Evolutionary conservation across 2,888 invertebrate genomes (phyloP).

Genomic region (Chloroclystis v-ata): DNA sequence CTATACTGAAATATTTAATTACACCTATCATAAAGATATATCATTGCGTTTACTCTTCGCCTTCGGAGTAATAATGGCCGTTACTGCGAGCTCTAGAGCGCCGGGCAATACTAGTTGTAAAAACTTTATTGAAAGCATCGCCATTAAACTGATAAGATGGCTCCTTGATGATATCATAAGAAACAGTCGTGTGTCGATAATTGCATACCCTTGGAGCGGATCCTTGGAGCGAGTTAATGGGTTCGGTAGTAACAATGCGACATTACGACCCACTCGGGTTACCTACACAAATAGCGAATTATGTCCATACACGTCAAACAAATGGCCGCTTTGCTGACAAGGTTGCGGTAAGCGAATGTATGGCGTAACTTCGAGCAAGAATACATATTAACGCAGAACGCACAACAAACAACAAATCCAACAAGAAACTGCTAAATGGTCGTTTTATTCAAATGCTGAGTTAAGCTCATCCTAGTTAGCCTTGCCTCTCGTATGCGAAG

Average conservation of each 20-base stretch:
- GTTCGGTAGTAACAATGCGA: constrained; percentile 59
- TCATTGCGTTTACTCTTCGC: constrained; percentile 31
- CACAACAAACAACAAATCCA: constrained; percentile 29
- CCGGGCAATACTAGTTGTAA: constrained; percentile 39
- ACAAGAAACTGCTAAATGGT: constrained; percentile 28
- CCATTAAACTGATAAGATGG: constrained; percentile 33
- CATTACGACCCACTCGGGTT: constrained; percentile 60
- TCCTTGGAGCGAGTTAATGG: constrained; percentile 53
- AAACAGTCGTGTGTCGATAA: constrained; percentile 50
- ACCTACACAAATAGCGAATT: constrained; percentile 61
- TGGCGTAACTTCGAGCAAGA: constrained; percentile 47
- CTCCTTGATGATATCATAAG: constrained; percentile 41
- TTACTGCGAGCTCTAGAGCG: constrained; percentile 28
- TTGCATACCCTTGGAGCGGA: constrained; percentile 50
- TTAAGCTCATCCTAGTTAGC: constrained; percentile 32
- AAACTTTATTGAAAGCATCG: constrained; percentile 40
- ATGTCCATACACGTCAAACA: constrained; percentile 61
- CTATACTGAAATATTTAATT: constrained; percentile 36
- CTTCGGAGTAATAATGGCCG: constrained; percentile 32
- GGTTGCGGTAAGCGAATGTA: constrained; percentile 52
- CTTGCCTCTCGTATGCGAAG: constrained; percentile 27
- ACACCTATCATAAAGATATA: constrained; percentile 35
- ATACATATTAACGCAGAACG: constrained; percentile 35
- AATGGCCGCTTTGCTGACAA: constrained; percentile 57
- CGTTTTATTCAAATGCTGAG: constrained; percentile 30